These are phyloP conservation scores for Drosophila serrata DNA, from an alignment of 1,140 invertebrate genomes.

Conservation along the genomic window DNA sequence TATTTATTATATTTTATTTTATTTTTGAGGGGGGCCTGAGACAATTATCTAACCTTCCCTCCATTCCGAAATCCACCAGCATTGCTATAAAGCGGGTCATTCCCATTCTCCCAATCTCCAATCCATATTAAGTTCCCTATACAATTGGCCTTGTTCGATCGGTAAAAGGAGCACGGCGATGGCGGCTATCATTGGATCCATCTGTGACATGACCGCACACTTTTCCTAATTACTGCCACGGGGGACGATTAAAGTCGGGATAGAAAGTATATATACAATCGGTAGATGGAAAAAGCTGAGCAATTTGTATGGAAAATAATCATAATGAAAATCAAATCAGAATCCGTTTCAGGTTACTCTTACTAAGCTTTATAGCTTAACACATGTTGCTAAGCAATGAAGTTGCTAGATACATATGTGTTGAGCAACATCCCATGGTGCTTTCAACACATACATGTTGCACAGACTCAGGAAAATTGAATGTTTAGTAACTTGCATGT, in stretches of 20 bases:
- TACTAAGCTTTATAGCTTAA: too few species aligned
- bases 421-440: background rate
- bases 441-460: background rate
- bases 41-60: constrained; percentile 18
- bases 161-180: constrained; percentile 20
- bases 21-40: constrained; percentile 1
- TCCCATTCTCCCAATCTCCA: constrained; percentile 35
- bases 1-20: too few species aligned
- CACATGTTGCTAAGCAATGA: background rate
- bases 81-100: constrained; percentile 11
- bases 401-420: background rate
- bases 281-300: background rate
- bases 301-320: constrained; percentile 1
- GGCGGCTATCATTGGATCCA: constrained; percentile 13
- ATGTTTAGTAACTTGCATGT: background rate
- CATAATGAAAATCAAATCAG: background rate
- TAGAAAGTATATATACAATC: background rate
- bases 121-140: background rate
- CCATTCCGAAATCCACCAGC: background rate
- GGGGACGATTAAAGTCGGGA: background rate
- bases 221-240: constrained; percentile 16
- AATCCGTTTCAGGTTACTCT: background rate
- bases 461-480: background rate
- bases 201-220: constrained; percentile 28
- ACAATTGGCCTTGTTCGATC: constrained; percentile 27